A percentile compares a stretch with the other conserved stretches of the same genome.
These are phyloP conservation scores for Esox niger DNA, from an alignment of 2,113 vertebrate species.

Conservation along the genomic window DNA sequence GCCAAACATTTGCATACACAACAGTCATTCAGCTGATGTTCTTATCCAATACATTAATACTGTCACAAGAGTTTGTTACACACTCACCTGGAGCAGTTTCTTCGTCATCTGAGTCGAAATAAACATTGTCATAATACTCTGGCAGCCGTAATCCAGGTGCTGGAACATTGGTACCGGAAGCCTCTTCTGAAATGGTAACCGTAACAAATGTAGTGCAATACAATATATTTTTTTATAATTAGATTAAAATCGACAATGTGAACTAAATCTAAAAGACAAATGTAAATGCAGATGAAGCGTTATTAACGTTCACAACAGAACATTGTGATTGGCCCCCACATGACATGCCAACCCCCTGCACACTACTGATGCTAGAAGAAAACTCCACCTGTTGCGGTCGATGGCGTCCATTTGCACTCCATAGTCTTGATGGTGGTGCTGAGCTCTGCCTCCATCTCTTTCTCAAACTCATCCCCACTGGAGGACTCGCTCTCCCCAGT, in stretches of 20 bases:
- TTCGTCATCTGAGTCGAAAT: conserved; percentile 92
- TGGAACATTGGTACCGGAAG: conserved; percentile 39
- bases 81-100: conserved; percentile 47
- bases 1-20: too few relatives aligned
- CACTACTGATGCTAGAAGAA: background rate
- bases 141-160: conserved; percentile 22
- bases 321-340: background rate
- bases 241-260: too few relatives aligned
- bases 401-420: conserved; percentile 76
- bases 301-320: background rate
- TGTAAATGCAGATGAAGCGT: too few relatives aligned
- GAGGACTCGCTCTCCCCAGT: conserved; percentile 95
- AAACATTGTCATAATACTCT: conserved; percentile 84
- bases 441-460: conserved; percentile 95
- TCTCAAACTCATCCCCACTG: conserved; percentile 94
- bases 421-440: conserved; percentile 84
- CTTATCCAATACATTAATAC: too few relatives aligned
- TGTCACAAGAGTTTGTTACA: background rate
- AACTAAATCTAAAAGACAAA: too few relatives aligned
- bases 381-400: conserved; percentile 55
- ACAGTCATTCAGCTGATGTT: too few relatives aligned
- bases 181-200: conserved; percentile 57
- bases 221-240: background rate
- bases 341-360: too few relatives aligned
- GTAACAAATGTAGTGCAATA: conserved; percentile 5